phyloP scores from a whole-genome alignment of 2,888 invertebrate genomes.

The Leistus spinibarbis region DNA sequence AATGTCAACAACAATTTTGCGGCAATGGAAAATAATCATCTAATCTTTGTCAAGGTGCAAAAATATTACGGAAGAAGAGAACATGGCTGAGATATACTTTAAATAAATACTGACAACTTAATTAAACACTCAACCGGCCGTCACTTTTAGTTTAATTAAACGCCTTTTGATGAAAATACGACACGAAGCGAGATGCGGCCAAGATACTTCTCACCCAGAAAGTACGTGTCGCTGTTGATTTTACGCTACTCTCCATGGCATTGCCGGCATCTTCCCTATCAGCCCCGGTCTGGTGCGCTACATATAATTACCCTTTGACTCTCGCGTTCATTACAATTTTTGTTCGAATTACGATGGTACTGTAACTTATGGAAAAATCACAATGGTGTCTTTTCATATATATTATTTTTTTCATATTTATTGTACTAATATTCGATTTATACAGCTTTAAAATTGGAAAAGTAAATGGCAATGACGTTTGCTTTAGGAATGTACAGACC shows the following conservation, averaged over 20 bases:
- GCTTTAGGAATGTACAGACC: too few species aligned
- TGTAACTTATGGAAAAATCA: too few species aligned
- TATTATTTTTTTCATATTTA: too few species aligned
- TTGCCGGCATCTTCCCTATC: background rate
- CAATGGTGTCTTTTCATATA: too few species aligned
- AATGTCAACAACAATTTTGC: background rate
- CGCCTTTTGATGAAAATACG: conserved; percentile 34
- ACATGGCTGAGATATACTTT: background rate
- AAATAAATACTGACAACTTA: conserved; percentile 13
- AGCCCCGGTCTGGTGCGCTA: background rate
- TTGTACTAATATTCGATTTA: too few species aligned
- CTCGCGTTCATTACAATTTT: background rate
- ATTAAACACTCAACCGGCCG: conserved; percentile 23
- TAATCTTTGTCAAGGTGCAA: background rate
- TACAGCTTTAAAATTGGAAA: too few species aligned
- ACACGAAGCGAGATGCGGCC: background rate
- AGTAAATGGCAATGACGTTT: too few species aligned
- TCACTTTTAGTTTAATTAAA: conserved; percentile 35
- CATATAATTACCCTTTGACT: background rate
- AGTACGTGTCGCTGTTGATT: background rate
- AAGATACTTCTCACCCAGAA: background rate
- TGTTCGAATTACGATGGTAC: too few species aligned
- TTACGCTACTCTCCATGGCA: background rate
- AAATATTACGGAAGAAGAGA: background rate
- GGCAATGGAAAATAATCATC: background rate